These are phyloP conservation scores for Poecilia latipinna DNA, from an alignment of 2,113 vertebrate genomes.

Conservation along the genomic window DNA sequence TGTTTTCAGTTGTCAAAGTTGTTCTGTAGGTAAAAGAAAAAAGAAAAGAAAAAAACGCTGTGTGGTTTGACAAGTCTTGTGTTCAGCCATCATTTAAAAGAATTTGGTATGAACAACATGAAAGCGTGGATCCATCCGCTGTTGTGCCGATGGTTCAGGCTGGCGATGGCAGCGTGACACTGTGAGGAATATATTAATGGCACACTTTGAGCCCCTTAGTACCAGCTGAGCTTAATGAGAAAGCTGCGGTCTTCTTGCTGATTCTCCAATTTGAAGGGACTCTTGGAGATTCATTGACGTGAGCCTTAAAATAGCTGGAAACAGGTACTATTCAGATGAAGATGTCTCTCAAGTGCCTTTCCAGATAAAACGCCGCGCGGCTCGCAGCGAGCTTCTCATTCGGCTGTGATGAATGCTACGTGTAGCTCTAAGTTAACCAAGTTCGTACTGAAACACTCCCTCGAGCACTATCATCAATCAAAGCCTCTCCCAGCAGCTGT, in stretches of 20 bases:
- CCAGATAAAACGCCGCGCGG: conserved; percentile 60
- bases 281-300: conserved; percentile 23
- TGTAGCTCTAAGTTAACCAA: conserved; percentile 68
- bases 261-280: conserved; percentile 24
- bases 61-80: too few species aligned
- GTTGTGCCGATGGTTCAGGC: background rate
- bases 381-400: conserved; percentile 53
- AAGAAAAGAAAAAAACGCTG: too few species aligned
- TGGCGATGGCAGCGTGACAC: background rate
- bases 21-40: too few species aligned
- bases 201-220: background rate
- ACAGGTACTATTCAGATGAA: conserved; percentile 26
- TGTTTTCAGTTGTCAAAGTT: too few species aligned
- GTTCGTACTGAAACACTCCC: conserved; percentile 73
- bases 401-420: conserved; percentile 70
- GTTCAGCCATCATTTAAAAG: background rate
- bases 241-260: background rate
- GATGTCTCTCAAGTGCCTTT: conserved; percentile 54
- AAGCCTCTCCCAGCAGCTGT: conserved; percentile 65
- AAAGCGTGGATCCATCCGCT: background rate
- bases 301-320: conserved; percentile 48
- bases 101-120: background rate
- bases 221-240: conserved; percentile 5
- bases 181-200: background rate
- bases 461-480: conserved; percentile 70